Evolutionary conservation across 64 coral and sea anemone species (phyloP).

Genomic region (Astreopora myriophthalma): DNA sequence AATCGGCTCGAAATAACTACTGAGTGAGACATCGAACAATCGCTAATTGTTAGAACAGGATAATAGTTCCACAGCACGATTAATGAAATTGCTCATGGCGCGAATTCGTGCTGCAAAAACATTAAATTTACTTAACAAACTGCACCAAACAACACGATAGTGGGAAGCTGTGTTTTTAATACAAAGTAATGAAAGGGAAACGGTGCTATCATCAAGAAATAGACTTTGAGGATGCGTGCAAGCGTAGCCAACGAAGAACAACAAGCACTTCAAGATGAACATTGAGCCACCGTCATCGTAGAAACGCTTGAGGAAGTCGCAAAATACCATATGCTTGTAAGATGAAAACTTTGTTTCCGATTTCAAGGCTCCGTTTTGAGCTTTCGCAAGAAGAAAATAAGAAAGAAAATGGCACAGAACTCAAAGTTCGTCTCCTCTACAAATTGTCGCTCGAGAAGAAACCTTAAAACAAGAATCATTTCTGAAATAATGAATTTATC

Average conservation of each 20-base stretch:
- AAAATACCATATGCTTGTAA: background rate
- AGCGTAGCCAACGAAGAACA: background rate
- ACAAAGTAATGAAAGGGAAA: background rate
- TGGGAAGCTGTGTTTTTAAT: background rate
- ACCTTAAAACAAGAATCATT: too few relatives aligned
- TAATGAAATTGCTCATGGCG: background rate
- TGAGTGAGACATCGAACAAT: background rate
- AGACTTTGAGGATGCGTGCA: background rate
- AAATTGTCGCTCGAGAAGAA: too few relatives aligned
- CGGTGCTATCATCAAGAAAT: background rate
- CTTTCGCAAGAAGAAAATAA: background rate
- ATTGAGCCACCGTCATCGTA: background rate
- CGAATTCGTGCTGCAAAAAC: background rate
- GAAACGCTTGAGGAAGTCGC: background rate
- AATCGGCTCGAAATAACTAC: background rate
- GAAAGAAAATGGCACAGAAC: too few relatives aligned
- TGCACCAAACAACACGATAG: background rate
- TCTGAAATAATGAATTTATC: too few relatives aligned
- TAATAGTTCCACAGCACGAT: background rate
- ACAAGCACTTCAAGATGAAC: background rate
- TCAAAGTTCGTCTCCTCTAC: too few relatives aligned
- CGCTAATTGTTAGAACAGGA: background rate
- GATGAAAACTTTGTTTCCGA: too few relatives aligned
- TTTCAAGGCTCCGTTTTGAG: background rate
- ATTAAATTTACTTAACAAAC: background rate